Evolutionary conservation across 2,797 vertebrate species (phyloP), one percentile per base, ranked within the genome.

Genomic region (Lateolabrax maculatus): DNA sequence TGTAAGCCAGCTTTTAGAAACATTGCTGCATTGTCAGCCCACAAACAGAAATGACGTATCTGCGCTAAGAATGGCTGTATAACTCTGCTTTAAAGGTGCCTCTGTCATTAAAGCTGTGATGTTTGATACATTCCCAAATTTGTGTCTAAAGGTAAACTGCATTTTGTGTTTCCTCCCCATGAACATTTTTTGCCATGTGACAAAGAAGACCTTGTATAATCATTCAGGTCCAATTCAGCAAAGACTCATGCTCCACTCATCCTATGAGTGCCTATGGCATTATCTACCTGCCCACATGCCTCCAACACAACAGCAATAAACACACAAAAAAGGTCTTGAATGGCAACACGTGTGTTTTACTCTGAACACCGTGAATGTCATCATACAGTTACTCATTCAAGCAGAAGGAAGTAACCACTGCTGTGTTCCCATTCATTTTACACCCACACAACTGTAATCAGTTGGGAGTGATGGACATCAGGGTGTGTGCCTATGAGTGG

Each of bases 371-470:
- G 48, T 74, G 71, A 81, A 80, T 77, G 69, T 69, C 43, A 55
- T 63, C 21, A 44, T 39, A n/a, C 48, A 70, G 68, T 56, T 46
- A 64, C 43, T 79, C 55, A 67, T 78, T 84, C 57, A 74, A 63
- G 67, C 23, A 69, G 61, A 73, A 79, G 65, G 78, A 80, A 64
- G 49, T 70, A 83, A 53, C 61, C 56, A 31, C 73, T 51, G 44
- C 72, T 36, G 71, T 56, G 76, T 23, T 67, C 77, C 79, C 71
- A 62, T 81, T 89, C 69, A 86, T 89, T 89, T 79, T 43, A 75
- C 77, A 55, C 74, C 84, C 83, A 81, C 75, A 72, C 62, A 43
- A 25, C 75, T 83, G 79, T 65, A 84, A 89, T 86, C 82, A 85
- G 23, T 37, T 43, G 52, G 49, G 46, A 63, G 85, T 76, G 68